A percentile compares a stretch with the other conserved stretches of the same genome.
Evolutionary conservation across 2,113 vertebrate species (phyloP).

Genomic region (Marmota flaviventris): DNA sequence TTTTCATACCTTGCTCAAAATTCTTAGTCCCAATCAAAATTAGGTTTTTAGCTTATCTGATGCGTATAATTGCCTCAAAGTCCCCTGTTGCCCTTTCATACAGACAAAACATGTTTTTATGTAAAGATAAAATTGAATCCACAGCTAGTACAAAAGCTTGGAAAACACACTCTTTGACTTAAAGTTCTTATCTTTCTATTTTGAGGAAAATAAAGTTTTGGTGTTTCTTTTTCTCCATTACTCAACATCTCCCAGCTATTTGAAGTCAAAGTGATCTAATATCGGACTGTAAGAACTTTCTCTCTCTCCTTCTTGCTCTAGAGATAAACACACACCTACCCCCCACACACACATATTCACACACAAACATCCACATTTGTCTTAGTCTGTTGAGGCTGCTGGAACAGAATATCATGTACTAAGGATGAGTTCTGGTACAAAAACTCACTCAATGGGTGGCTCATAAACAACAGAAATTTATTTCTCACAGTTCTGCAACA

Average conservation of each 20-base stretch:
- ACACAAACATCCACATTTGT: neutral
- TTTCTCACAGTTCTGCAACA: neutral
- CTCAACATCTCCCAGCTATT: neutral
- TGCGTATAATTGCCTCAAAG: slow-evolving; percentile 7
- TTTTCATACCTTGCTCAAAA: slow-evolving; percentile 29
- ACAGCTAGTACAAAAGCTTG: neutral
- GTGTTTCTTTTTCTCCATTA: neutral
- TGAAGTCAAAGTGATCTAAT: neutral
- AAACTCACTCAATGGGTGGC: too few species aligned
- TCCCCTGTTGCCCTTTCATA: neutral
- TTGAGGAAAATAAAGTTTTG: neutral
- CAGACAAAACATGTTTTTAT: slow-evolving; percentile 43
- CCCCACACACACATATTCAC: too few species aligned
- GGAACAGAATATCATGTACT: neutral
- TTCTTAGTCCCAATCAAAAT: slow-evolving; percentile 36
- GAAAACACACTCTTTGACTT: neutral
- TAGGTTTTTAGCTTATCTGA: neutral
- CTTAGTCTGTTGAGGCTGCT: neutral
- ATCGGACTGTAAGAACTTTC: neutral
- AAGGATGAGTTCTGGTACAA: too few species aligned
- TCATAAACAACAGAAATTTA: neutral
- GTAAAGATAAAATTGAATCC: slow-evolving; percentile 54
- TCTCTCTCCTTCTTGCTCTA: neutral
- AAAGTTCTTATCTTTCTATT: slow-evolving; percentile 1
- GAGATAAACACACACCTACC: neutral